These are phyloP conservation scores for Arizona elegans DNA, from an alignment of 2,113 vertebrate genomes.

Conservation along the genomic window DNA sequence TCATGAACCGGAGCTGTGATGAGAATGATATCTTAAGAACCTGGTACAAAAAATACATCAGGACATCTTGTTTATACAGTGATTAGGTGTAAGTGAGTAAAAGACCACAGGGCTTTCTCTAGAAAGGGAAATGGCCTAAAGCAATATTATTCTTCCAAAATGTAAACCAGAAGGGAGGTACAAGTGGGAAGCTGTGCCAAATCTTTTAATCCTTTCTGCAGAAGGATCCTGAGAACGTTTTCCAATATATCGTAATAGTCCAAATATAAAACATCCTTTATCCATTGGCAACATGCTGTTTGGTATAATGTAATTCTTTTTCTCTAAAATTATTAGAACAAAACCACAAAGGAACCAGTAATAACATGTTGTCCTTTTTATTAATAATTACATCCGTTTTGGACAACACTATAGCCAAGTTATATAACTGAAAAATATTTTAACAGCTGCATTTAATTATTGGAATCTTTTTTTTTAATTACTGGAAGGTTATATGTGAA, in stretches of 20 bases:
- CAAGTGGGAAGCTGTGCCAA: background rate
- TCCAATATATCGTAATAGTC: background rate
- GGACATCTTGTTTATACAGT: background rate
- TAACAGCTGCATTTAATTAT: background rate
- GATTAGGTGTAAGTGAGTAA: background rate
- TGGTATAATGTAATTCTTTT: background rate
- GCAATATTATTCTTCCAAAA: background rate
- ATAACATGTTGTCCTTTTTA: background rate
- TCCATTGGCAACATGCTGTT: background rate
- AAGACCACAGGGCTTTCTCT: background rate
- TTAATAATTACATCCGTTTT: constrained; percentile 16
- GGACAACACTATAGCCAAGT: constrained; percentile 13
- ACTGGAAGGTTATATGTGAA: background rate
- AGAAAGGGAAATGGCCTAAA: background rate
- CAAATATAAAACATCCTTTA: background rate
- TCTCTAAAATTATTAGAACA: background rate
- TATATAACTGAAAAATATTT: constrained; percentile 10
- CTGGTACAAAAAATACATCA: background rate
- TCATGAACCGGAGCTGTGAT: background rate
- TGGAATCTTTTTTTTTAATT: background rate
- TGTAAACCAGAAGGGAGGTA: background rate
- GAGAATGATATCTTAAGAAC: background rate
- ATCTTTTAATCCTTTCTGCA: background rate
- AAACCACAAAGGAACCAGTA: background rate
- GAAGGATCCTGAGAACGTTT: background rate